These are phyloP conservation scores for Morelia viridis DNA, from an alignment of 2,797 vertebrate genomes.

Conservation along the genomic window DNA sequence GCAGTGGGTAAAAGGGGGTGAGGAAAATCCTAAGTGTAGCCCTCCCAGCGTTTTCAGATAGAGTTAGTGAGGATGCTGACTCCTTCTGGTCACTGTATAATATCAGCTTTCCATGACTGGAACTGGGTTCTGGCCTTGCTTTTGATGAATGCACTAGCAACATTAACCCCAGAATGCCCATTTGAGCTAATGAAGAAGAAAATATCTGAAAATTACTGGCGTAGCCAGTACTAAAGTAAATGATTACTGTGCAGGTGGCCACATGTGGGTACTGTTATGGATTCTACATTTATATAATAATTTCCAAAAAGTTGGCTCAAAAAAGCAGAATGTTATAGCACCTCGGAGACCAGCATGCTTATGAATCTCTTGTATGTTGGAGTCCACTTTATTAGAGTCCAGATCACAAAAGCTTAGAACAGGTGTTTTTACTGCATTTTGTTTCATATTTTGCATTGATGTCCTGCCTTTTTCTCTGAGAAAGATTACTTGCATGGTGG, in stretches of 20 bases:
- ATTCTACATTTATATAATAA: background rate
- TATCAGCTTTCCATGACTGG: background rate
- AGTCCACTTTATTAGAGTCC: background rate
- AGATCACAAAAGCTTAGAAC: background rate
- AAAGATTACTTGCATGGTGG: background rate
- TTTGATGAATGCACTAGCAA: background rate
- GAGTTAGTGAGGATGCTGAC: background rate
- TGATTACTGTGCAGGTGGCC: background rate
- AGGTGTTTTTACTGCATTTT: background rate
- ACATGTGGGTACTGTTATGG: background rate
- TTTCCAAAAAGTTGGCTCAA: background rate
- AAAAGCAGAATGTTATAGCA: no score
- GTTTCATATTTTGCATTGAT: background rate
- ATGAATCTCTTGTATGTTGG: background rate
- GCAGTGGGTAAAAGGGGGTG: background rate
- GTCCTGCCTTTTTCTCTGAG: background rate
- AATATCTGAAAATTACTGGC: background rate
- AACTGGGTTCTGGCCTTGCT: background rate
- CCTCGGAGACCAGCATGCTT: no score
- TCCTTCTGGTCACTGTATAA: background rate
- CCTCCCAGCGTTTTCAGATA: no score
- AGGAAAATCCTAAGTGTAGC: background rate
- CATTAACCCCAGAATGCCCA: background rate
- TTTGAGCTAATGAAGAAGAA: background rate
- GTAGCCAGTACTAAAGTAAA: background rate